Percentiles rank a stretch among this genome's conserved stretches.
phyloP scores from a whole-genome alignment of 2,888 invertebrate species.

The Agrotis puta region DNA sequence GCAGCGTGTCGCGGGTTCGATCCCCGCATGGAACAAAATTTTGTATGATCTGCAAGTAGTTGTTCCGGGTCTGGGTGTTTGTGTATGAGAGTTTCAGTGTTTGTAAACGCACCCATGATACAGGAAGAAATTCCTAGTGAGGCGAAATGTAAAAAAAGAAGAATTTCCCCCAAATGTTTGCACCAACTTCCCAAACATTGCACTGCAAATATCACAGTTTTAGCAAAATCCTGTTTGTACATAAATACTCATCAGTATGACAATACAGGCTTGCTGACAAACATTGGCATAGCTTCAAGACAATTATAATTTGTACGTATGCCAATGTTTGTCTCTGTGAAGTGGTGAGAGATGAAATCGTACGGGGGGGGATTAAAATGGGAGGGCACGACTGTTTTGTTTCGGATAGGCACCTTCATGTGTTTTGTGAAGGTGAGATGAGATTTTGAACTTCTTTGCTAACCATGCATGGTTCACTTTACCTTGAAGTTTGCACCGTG shows the following conservation, averaged over 20 bases:
- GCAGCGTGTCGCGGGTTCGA: too few relatives aligned
- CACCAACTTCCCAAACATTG: slow-evolving; percentile 18
- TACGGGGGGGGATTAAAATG: background rate
- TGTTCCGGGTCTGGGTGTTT: too few relatives aligned
- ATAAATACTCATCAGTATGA: slow-evolving; percentile 60
- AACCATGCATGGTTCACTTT: too few relatives aligned
- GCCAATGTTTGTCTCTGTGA: slow-evolving; percentile 57
- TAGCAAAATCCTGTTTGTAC: slow-evolving; percentile 38
- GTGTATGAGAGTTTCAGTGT: too few relatives aligned
- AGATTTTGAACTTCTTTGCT: too few relatives aligned
- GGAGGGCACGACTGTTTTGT: slow-evolving; percentile 6
- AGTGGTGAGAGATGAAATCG: slow-evolving; percentile 33
- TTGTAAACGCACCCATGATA: too few relatives aligned
- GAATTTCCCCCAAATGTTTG: slow-evolving; percentile 14
- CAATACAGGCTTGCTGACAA: slow-evolving; percentile 55
- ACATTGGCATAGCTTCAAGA: slow-evolving; percentile 67
- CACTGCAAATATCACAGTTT: slow-evolving; percentile 29
- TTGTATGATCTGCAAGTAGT: too few relatives aligned
- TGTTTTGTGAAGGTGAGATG: background rate
- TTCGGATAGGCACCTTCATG: too few relatives aligned
- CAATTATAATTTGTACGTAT: slow-evolving; percentile 68
- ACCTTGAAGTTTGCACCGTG: too few relatives aligned
- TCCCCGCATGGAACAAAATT: too few relatives aligned
- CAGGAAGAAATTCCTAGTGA: too few relatives aligned
- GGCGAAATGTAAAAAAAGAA: background rate